These are phyloP conservation scores for Ceramica pisi DNA, from an alignment of 2,888 invertebrate genomes.

Conservation along the genomic window DNA sequence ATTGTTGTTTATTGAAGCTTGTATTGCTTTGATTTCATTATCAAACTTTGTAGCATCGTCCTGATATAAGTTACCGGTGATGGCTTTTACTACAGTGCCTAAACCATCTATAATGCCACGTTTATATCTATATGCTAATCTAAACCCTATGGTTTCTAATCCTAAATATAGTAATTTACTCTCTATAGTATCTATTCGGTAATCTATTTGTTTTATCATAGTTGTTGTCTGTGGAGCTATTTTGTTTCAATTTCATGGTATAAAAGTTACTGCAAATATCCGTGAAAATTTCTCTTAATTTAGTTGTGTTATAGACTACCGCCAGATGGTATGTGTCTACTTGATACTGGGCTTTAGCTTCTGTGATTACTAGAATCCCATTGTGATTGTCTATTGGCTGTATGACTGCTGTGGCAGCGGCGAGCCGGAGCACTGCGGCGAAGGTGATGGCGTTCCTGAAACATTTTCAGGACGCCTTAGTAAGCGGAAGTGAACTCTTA, in stretches of 20 bases:
- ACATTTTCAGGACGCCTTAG: constrained; percentile 56
- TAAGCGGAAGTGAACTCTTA: constrained; percentile 63
- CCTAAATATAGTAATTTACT: constrained; percentile 50
- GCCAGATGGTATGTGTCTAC: constrained; percentile 45
- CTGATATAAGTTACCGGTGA: constrained; percentile 53
- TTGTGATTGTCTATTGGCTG: constrained; percentile 64
- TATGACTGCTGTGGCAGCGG: constrained; percentile 48
- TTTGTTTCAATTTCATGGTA: constrained; percentile 42
- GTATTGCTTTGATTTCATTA: constrained; percentile 31
- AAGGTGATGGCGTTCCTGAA: constrained; percentile 59
- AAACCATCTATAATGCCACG: constrained; percentile 48
- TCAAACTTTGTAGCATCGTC: constrained; percentile 49
- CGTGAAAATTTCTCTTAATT: constrained; percentile 21
- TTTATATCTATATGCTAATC: constrained; percentile 22
- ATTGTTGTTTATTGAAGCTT: constrained; percentile 1
- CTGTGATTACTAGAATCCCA: constrained; percentile 57
- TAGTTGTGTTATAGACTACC: constrained; percentile 53
- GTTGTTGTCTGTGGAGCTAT: neutral
- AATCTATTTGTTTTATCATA: constrained; percentile 43
- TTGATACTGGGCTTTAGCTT: constrained; percentile 53
- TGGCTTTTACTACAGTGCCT: constrained; percentile 52
- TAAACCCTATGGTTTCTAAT: constrained; percentile 43
- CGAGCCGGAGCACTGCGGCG: constrained; percentile 51
- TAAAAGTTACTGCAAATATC: constrained; percentile 53
- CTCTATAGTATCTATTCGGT: constrained; percentile 53